Base-by-base conservation (phyloP, 2,888 invertebrate genomes). In the Mesorhabditis sp. region DNA sequence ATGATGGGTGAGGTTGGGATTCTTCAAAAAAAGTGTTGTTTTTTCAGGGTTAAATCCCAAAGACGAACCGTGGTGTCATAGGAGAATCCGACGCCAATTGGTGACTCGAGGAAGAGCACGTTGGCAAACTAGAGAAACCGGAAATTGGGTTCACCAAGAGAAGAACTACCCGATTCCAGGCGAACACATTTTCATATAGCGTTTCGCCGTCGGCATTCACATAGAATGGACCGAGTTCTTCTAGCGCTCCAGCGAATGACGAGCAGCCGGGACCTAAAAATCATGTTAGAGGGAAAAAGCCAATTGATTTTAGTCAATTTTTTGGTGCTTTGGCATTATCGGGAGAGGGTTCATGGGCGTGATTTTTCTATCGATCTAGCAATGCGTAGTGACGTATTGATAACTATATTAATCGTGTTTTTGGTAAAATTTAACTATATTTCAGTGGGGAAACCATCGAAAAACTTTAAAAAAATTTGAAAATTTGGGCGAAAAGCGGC, bases 51-150 rank as follows among this genome's bases (percentile, higher is more conserved):
- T 28, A 28, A 28, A 28, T 28, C 28, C 28, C 28, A 28, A 28
- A 28, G 28, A 28, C 28, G 28, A 28, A 28, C 28, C 28, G 28
- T 28, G 1, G 50, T 71, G 45, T 58, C 44, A 70, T 79, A 79
- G 87, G 88, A 77, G 65, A 76, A 77, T 50, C 77, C 77, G 64
- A 74, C 74, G 42, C 77, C 77, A 50, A 78, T 72, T 28, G 89
- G 88, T 4, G 88, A 86, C 78, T 89, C 88, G 70, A 88, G 72
- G 73, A 86, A 88, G 65, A 88, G 71, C 72, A 88, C 86, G 77
- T 88, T 89, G 15, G 88, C 87, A 15, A 86, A 74, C 87, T 88
- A 45, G 44, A 74, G 70, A 44, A 10, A 13, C 50, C 7, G 7
- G 50, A 7, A 50, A 10, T 28, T 28, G 28, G 28, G 28, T 10